Percentiles rank a stretch among this genome's conserved stretches.
phyloP scores from a whole-genome alignment of 2,888 invertebrate species.

The Lasioglossum leucozonium region DNA sequence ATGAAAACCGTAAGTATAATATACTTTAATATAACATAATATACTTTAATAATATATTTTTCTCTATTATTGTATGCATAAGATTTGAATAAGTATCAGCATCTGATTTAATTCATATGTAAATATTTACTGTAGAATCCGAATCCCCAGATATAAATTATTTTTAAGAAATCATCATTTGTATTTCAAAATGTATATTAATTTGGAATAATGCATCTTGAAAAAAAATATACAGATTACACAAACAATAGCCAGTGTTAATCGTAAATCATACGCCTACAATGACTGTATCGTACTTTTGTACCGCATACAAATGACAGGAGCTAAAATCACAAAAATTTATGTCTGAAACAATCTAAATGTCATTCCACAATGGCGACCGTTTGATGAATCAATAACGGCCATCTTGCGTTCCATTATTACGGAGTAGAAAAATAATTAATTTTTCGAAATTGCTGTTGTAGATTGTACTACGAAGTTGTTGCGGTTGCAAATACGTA shows the following conservation, averaged over 20 bases:
- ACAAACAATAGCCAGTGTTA: neutral
- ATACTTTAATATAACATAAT: no score
- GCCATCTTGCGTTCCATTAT: slow-evolving; percentile 60
- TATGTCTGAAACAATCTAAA: neutral
- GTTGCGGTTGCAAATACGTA: neutral
- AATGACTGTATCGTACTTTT: neutral
- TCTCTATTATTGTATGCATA: no score
- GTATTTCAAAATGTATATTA: neutral
- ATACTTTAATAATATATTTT: no score
- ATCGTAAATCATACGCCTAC: neutral
- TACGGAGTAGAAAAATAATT: slow-evolving; percentile 31
- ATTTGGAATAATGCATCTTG: neutral
- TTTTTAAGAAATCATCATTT: neutral
- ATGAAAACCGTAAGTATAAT: neutral
- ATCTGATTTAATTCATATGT: neutral
- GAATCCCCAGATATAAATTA: neutral
- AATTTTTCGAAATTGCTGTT: neutral
- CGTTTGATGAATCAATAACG: slow-evolving; percentile 39
- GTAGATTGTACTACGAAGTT: neutral
- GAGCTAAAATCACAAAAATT: neutral
- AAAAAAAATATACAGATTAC: neutral
- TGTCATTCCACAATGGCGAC: slow-evolving; percentile 33
- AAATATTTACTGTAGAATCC: neutral
- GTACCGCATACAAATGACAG: neutral
- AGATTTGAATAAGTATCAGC: neutral